A percentile compares a stretch with the other conserved stretches of the same genome.
Conservation (phyloP, 1,140 invertebrate species). For the Zaprionus inermis region DNA sequence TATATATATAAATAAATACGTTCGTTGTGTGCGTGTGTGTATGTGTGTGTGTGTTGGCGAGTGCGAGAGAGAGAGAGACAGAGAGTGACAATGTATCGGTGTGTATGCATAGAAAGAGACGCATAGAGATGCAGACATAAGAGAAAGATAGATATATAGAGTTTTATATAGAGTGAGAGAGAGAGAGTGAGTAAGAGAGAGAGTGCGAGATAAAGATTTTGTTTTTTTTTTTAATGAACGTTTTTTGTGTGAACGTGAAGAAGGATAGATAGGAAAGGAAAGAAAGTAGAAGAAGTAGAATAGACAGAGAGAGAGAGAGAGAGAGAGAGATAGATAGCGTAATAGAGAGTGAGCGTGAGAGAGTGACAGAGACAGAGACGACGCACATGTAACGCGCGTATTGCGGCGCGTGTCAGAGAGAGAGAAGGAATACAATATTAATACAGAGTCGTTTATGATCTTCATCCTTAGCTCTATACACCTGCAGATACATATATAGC, state of each 20-base stretch:
- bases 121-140: conserved; percentile 45
- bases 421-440: conserved; percentile 68
- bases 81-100: conserved; percentile 19
- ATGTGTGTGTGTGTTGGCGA: conserved; percentile 37
- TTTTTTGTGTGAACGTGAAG: conserved; percentile 7
- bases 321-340: conserved; percentile 20
- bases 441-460: conserved; percentile 37
- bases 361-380: conserved; percentile 46
- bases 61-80: conserved; percentile 8
- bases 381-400: conserved; percentile 52
- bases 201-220: conserved; percentile 20
- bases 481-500: conserved; percentile 7
- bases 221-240: not conserved
- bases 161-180: conserved; percentile 15
- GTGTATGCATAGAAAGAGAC: conserved; percentile 40
- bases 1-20: conserved; percentile 20
- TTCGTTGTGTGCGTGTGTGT: conserved; percentile 37
- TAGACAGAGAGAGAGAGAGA: conserved; percentile 26
- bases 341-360: conserved; percentile 13
- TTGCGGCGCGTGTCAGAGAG: conserved; percentile 45
- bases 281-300: conserved; percentile 16
- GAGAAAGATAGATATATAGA: conserved; percentile 48
- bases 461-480: conserved; percentile 35
- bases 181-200: conserved; percentile 8
- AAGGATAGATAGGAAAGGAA: conserved; percentile 26